These are phyloP conservation scores for Caenorhabditis angaria DNA, from an alignment of 2,888 invertebrate species.

Conservation along the genomic window DNA sequence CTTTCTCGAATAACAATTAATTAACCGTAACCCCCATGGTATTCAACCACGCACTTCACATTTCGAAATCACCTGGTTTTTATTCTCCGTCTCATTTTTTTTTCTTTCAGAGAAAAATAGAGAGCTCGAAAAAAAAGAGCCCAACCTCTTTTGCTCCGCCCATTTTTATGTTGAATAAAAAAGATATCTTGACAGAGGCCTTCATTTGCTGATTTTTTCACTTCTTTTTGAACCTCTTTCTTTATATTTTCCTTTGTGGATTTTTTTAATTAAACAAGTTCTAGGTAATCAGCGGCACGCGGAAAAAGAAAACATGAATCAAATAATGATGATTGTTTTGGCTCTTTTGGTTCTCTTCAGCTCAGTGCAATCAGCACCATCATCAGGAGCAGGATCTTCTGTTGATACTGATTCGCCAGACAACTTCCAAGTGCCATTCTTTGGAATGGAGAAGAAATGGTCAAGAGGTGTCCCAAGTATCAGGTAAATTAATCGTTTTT, in stretches of 20 bases:
- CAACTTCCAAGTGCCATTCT: constrained; percentile 34
- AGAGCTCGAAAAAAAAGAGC: neutral
- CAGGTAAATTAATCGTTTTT: constrained; percentile 14
- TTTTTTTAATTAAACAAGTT: neutral
- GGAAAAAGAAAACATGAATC: neutral
- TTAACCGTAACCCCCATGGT: neutral
- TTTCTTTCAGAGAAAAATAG: neutral
- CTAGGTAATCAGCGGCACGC: neutral
- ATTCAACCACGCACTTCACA: neutral
- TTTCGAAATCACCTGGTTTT: neutral
- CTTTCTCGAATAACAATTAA: neutral
- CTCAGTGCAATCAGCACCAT: neutral
- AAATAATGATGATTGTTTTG: neutral
- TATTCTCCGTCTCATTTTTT: too few relatives aligned
- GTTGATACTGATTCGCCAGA: constrained; percentile 21
- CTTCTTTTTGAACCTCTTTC: neutral
- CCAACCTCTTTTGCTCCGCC: neutral
- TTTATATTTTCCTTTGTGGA: neutral
- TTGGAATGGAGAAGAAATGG: constrained; percentile 48
- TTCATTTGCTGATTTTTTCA: neutral
- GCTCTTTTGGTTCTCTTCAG: neutral
- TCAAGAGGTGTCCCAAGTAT: constrained; percentile 45
- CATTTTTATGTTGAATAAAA: neutral
- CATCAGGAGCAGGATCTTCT: neutral
- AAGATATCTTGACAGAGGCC: neutral